phyloP scores from a whole-genome alignment of 1,140 invertebrate genomes.

The Pachyrhynchus sulphureomaculatus region DNA sequence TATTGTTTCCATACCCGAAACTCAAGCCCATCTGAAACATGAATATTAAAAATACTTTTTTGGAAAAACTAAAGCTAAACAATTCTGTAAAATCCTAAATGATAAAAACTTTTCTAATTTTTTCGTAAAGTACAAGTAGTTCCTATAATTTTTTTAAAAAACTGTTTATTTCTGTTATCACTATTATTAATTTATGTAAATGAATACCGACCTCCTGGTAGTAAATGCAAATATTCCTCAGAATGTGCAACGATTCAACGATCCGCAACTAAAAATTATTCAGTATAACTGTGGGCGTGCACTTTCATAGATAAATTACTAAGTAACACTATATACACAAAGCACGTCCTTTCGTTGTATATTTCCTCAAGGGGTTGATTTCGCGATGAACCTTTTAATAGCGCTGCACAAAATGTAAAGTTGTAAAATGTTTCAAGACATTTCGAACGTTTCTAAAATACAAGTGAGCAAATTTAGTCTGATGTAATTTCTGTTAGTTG shows the following conservation, averaged over 20 bases:
- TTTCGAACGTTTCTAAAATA: conserved; percentile 38
- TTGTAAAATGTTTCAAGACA: conserved; percentile 38
- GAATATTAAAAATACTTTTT: too few relatives aligned
- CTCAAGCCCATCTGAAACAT: too few relatives aligned
- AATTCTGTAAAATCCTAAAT: too few relatives aligned
- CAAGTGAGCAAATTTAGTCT: conserved; percentile 34
- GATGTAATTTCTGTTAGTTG: conserved; percentile 24
- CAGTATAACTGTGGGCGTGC: conserved; percentile 6
- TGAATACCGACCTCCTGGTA: background rate
- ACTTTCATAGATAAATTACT: conserved; percentile 25
- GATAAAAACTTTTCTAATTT: too few relatives aligned
- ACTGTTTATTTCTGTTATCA: too few relatives aligned
- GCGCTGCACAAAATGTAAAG: conserved; percentile 33
- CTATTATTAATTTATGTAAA: background rate
- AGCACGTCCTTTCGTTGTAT: conserved; percentile 36
- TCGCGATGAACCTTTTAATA: conserved; percentile 40
- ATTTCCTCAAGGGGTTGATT: conserved; percentile 42
- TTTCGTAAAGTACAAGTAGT: too few relatives aligned
- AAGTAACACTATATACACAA: conserved; percentile 32
- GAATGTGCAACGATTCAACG: background rate
- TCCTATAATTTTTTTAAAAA: too few relatives aligned
- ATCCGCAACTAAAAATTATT: background rate
- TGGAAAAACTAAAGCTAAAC: too few relatives aligned
- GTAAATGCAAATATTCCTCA: background rate
- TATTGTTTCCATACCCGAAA: too few relatives aligned